phyloP scores from a whole-genome alignment of 30 jellyfish, hydroid and myxozoan species.

The Chrysaora quinquecirrha region DNA sequence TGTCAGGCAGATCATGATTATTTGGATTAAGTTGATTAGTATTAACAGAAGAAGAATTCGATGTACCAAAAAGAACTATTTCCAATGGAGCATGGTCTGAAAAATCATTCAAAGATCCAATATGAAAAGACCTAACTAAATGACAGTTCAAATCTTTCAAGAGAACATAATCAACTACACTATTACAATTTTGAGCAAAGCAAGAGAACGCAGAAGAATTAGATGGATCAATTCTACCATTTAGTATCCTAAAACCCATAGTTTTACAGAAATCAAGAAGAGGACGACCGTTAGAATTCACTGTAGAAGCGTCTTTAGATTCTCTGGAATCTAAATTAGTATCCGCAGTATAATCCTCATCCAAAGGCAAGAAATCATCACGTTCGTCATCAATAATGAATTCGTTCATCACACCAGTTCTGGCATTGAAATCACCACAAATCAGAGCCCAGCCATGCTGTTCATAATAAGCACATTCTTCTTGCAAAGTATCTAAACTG shows the following conservation, averaged over 20 bases:
- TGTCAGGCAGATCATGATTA: not conserved
- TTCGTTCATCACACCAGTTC: constrained; percentile 28
- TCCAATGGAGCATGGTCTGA: not conserved
- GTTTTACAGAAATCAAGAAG: not conserved
- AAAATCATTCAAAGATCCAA: not conserved
- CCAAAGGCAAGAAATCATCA: constrained; percentile 47
- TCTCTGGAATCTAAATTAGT: no score
- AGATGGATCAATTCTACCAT: not conserved
- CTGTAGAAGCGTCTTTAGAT: not conserved
- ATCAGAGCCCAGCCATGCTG: constrained; percentile 27
- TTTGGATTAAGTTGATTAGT: not conserved
- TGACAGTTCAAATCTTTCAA: not conserved
- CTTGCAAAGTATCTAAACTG: constrained; percentile 24
- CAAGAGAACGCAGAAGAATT: not conserved
- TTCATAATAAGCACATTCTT: constrained; percentile 46
- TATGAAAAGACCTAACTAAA: no score
- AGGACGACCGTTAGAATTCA: not conserved
- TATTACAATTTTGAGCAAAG: not conserved
- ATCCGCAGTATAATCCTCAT: constrained; percentile 34
- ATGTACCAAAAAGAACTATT: not conserved
- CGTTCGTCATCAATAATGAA: constrained; percentile 29
- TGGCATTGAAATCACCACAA: no score
- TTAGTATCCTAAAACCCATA: not conserved
- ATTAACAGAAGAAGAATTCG: no score
- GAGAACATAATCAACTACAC: not conserved